These are phyloP conservation scores for Oryzias javanicus DNA, from an alignment of 2,113 vertebrate species.

Conservation along the genomic window DNA sequence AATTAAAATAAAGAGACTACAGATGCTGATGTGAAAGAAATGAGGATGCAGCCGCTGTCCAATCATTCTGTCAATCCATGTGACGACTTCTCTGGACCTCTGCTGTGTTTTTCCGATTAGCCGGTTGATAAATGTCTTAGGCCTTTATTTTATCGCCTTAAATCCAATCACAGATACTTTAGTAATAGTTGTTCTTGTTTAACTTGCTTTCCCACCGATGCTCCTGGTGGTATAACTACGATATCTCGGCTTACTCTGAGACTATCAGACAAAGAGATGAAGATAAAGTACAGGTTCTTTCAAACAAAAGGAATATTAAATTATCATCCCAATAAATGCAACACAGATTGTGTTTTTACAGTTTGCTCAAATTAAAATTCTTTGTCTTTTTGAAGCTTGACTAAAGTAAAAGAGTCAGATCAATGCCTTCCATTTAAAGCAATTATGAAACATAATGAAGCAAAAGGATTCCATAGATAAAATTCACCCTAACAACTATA, in stretches of 20 bases:
- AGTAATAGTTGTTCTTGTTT: slow-evolving; percentile 41
- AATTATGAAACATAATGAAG: too few species aligned
- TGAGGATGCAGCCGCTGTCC: slow-evolving; percentile 1
- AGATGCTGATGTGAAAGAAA: neutral
- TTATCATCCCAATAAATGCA: too few species aligned
- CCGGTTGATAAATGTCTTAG: slow-evolving; percentile 38
- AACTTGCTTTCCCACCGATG: slow-evolving; percentile 51
- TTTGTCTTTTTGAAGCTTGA: too few species aligned
- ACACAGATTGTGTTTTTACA: too few species aligned
- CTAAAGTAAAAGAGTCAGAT: too few species aligned
- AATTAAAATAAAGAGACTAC: too few species aligned
- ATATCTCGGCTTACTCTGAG: slow-evolving; percentile 19
- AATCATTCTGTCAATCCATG: neutral
- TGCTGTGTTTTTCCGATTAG: slow-evolving; percentile 23
- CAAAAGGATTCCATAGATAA: too few species aligned
- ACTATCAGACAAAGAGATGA: slow-evolving; percentile 18
- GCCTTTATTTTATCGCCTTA: slow-evolving; percentile 43
- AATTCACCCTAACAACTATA: too few species aligned
- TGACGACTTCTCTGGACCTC: slow-evolving; percentile 14
- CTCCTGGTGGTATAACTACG: slow-evolving; percentile 21
- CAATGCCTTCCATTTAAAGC: too few species aligned
- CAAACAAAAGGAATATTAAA: too few species aligned
- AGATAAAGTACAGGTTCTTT: slow-evolving; percentile 1
- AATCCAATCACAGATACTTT: slow-evolving; percentile 48
- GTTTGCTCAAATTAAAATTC: too few species aligned